phyloP scores from a whole-genome alignment of 2,888 invertebrate species.

The Agrenia bidenticulata region DNA sequence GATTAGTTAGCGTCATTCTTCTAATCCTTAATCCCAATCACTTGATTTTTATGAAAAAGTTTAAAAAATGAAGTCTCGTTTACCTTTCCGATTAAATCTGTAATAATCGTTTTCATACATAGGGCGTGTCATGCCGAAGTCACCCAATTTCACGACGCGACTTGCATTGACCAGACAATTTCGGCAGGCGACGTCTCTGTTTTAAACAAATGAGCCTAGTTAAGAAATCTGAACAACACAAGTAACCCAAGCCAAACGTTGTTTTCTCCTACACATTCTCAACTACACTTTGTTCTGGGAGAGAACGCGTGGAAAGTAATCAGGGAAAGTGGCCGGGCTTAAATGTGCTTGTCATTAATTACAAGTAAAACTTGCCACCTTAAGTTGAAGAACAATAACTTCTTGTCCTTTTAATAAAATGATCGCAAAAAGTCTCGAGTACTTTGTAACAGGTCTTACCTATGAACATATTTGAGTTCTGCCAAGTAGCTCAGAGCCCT shows the following conservation, averaged over 20 bases:
- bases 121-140: conserved; percentile 79
- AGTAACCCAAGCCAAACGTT: too few species aligned
- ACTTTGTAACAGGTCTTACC: too few species aligned
- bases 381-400: too few species aligned
- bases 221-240: neutral
- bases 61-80: conserved; percentile 12
- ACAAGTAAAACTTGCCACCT: too few species aligned
- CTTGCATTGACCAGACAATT: conserved; percentile 78
- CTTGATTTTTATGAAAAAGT: neutral
- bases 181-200: conserved; percentile 75
- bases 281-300: too few species aligned
- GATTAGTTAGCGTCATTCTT: neutral
- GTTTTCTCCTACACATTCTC: too few species aligned
- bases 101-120: conserved; percentile 91
- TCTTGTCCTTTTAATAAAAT: too few species aligned
- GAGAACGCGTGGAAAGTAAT: too few species aligned
- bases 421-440: too few species aligned
- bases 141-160: conserved; percentile 72
- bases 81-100: conserved; percentile 78
- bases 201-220: neutral
- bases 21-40: neutral
- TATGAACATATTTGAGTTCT: conserved; percentile 80
- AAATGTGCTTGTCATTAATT: too few species aligned
- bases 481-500: conserved; percentile 81
- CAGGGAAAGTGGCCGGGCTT: too few species aligned